Percentiles rank a stretch among this genome's conserved stretches.
Evolutionary conservation across 1,140 invertebrate species (phyloP).

Genomic region (Magallana angulata): DNA sequence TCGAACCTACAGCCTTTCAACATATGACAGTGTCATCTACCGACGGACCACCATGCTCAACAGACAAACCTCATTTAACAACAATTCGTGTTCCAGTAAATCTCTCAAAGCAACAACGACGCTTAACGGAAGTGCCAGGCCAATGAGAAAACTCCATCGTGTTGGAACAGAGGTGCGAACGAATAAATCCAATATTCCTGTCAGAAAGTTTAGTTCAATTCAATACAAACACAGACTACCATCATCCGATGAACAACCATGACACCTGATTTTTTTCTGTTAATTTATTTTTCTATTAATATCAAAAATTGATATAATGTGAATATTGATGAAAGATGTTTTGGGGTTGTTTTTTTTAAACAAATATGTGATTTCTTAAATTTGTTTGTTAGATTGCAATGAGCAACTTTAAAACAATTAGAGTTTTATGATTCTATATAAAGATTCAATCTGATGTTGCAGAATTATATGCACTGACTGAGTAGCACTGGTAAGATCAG

Average conservation of each 20-base stretch:
- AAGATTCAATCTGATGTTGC: too few species aligned
- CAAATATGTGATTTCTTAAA: too few species aligned
- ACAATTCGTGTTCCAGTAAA: conserved; percentile 19
- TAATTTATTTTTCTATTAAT: background rate
- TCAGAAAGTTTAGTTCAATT: conserved; percentile 24
- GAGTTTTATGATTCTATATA: too few species aligned
- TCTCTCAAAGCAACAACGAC: background rate
- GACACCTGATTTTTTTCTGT: background rate
- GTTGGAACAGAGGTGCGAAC: conserved; percentile 33
- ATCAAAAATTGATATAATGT: background rate
- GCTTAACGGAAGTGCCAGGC: conserved; percentile 16
- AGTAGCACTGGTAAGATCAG: too few species aligned
- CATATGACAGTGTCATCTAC: conserved; percentile 53
- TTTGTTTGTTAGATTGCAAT: too few species aligned
- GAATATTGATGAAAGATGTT: background rate
- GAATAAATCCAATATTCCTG: conserved; percentile 2
- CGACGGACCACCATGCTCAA: conserved; percentile 29
- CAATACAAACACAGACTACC: background rate
- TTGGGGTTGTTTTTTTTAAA: too few species aligned
- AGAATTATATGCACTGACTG: too few species aligned
- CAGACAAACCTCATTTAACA: background rate
- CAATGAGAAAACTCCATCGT: background rate
- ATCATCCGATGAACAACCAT: background rate
- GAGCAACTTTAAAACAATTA: too few species aligned
- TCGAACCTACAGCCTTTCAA: conserved; percentile 50